Base-by-base conservation (phyloP, 2,113 vertebrate species). In the Myiagra hebetior region DNA sequence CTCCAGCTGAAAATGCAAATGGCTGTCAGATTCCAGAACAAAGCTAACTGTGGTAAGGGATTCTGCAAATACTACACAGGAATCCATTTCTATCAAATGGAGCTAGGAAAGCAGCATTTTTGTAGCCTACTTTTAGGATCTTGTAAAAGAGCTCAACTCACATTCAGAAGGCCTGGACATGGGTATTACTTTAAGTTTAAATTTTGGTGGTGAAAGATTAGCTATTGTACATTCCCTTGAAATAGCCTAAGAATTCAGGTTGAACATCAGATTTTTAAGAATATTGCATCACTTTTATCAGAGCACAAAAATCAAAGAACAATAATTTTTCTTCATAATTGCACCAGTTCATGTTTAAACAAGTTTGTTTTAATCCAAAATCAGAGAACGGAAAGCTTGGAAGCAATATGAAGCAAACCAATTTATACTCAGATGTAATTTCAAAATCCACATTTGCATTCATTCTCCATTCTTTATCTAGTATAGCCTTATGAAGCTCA, bases 1-100 rank as follows among this genome's bases (percentile, higher is more conserved):
- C 59, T 87, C 91, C 74, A 56, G 39, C 9, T 96, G 62, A 87
- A 89, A 85, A 95, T 87, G 28, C 57, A 95, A 93, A 79, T 47
- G 10, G 10, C 35, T 87, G 31, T 79, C 44, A 64, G 65, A 87
- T 63, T 90, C 42, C 74, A 91, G 49, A 82, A 67, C 6, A 68
- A 85, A 79, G 49, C 11, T 72, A 47, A 47, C 19, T 65, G 80
- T 60, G 39, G 27, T 72, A 42, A 72, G 9, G 18, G 23, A 52
- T 73, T 59, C 49, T 87, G 39, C 30, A 89, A 89, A 49, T 56
- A 65, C 27, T 60, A 37, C 0, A 4, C 22, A 85, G 64, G 37
- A 85, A 75, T 30, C 15, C 4, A 6, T 31, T 90, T 87, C 53
- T 85, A 72, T 79, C 65, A 85, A 49, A 53, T 11, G 12, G 30